Percentiles rank a stretch among this genome's conserved stretches.
Conservation (phyloP, 2,113 vertebrate species). For the Physeter macrocephalus region DNA sequence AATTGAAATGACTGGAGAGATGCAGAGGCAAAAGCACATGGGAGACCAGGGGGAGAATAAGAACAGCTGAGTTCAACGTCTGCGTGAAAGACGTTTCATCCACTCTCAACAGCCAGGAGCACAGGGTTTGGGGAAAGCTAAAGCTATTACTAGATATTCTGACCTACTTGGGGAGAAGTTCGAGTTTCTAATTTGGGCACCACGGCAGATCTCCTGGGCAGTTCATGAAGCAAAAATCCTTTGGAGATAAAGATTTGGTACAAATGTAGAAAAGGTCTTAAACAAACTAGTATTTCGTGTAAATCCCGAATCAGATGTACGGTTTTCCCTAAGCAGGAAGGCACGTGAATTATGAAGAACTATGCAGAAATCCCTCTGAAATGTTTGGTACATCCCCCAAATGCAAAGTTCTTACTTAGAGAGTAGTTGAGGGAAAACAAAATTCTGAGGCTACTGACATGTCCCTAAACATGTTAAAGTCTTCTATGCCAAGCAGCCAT, state of each 20-base stretch:
- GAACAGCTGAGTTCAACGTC: background rate
- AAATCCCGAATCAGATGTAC: background rate
- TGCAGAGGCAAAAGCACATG: background rate
- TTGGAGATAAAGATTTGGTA: background rate
- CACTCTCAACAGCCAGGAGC: background rate
- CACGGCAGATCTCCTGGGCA: background rate
- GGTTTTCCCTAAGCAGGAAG: background rate
- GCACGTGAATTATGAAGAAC: background rate
- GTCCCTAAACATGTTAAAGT: background rate
- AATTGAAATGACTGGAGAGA: background rate
- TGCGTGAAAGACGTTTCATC: background rate
- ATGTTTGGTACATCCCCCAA: background rate
- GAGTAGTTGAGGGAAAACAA: background rate
- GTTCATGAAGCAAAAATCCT: background rate
- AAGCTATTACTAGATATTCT: background rate
- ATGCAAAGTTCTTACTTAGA: background rate
- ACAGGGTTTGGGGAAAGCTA: background rate
- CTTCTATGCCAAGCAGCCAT: background rate
- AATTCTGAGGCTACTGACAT: background rate
- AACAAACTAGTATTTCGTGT: background rate
- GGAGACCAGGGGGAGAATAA: background rate
- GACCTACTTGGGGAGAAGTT: slow-evolving; percentile 54
- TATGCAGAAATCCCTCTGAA: background rate
- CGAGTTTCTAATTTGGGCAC: slow-evolving; percentile 36
- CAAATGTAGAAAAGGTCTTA: background rate